A percentile compares a stretch with the other conserved stretches of the same genome.
Evolutionary conservation across 2,797 vertebrate genomes (phyloP).

Genomic region (Triplophysa bombifrons): DNA sequence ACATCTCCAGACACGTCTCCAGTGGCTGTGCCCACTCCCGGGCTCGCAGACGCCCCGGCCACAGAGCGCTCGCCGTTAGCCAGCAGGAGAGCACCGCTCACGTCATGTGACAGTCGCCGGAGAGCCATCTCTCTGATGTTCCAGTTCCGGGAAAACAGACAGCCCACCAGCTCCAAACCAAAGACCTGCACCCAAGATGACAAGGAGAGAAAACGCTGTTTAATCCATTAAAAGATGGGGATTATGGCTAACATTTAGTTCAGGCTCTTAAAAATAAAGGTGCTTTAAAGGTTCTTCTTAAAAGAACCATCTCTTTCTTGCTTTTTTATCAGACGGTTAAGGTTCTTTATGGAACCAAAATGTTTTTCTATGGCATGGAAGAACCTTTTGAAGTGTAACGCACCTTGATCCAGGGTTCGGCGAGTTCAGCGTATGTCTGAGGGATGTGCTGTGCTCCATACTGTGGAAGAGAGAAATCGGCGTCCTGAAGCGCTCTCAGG

Average conservation of each 20-base stretch:
- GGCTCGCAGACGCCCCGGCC: constrained; percentile 62
- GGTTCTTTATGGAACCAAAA: no score
- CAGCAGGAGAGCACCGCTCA: constrained; percentile 86
- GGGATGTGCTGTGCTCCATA: constrained; percentile 87
- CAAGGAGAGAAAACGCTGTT: neutral
- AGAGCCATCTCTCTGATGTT: constrained; percentile 90
- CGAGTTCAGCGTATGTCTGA: constrained; percentile 80
- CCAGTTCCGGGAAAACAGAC: constrained; percentile 92
- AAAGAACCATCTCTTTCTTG: no score
- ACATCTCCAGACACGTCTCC: constrained; percentile 82
- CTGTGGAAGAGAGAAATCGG: constrained; percentile 80
- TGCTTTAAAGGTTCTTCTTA: no score
- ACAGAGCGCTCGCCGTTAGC: constrained; percentile 87
- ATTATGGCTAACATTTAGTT: neutral
- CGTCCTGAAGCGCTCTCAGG: constrained; percentile 73
- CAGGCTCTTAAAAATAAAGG: no score
- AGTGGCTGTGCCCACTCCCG: constrained; percentile 63
- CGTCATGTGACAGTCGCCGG: constrained; percentile 86
- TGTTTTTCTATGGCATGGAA: no score
- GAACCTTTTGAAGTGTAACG: neutral
- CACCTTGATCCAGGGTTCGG: constrained; percentile 91
- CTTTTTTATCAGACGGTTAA: no score
- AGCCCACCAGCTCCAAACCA: constrained; percentile 88
- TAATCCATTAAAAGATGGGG: neutral
- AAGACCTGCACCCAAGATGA: constrained; percentile 75